A percentile compares a stretch with the other conserved stretches of the same genome.
Conservation (phyloP, 2,888 invertebrate genomes). For the Sinelater perroti region DNA sequence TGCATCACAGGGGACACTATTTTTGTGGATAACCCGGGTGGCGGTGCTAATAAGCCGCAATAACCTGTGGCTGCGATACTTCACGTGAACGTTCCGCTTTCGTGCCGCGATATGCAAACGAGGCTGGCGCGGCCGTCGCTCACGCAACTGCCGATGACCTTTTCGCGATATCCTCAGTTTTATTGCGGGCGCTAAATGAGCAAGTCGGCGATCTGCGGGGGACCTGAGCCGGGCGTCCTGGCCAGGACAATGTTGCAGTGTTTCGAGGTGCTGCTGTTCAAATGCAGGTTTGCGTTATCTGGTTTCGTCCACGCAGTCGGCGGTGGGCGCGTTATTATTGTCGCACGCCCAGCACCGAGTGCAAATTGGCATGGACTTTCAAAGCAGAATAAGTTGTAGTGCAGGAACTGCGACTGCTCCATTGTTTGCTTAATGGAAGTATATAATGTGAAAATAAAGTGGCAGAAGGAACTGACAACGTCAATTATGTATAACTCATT, state of each 20-base stretch:
- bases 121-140: conserved; percentile 41
- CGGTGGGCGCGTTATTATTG: conserved; percentile 13
- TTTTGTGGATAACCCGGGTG: too few species aligned
- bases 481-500: too few species aligned
- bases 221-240: background rate
- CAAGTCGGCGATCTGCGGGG: background rate
- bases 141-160: conserved; percentile 52
- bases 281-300: conserved; percentile 7
- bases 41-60: conserved; percentile 24
- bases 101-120: conserved; percentile 48
- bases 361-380: too few species aligned
- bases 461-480: too few species aligned
- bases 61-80: conserved; percentile 44
- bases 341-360: too few species aligned
- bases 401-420: too few species aligned
- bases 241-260: background rate
- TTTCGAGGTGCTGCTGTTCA: conserved; percentile 7
- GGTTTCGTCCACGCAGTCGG: too few species aligned
- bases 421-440: too few species aligned
- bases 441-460: too few species aligned
- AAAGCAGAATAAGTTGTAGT: too few species aligned
- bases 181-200: conserved; percentile 27
- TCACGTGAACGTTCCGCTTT: conserved; percentile 38
- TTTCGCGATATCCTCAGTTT: conserved; percentile 44
- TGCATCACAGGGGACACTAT: too few species aligned